A percentile compares a stretch with the other conserved stretches of the same genome.
These are phyloP conservation scores for Proterorhinus semilunaris DNA, from an alignment of 2,113 vertebrate genomes.

Conservation along the genomic window DNA sequence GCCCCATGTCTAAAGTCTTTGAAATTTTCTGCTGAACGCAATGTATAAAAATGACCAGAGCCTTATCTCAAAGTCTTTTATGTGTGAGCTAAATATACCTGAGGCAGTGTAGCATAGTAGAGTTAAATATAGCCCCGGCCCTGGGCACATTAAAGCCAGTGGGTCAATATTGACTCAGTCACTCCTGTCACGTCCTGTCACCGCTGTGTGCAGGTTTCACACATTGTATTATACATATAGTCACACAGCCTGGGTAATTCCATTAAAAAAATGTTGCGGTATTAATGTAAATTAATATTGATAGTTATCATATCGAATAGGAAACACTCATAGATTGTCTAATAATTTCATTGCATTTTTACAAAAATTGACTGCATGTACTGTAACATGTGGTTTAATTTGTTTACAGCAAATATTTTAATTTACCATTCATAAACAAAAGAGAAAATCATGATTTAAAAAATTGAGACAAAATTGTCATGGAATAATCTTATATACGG, in stretches of 20 bases:
- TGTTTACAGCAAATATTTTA: no score
- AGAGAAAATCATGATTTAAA: background rate
- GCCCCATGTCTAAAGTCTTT: slow-evolving; percentile 21
- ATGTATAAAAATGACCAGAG: slow-evolving; percentile 13
- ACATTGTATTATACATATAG: background rate
- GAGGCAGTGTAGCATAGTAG: slow-evolving; percentile 28
- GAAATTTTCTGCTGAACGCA: slow-evolving; percentile 12
- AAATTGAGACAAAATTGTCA: background rate
- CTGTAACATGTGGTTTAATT: no score
- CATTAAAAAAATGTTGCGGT: background rate
- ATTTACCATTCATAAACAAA: background rate
- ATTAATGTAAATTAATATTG: background rate
- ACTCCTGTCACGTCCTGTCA: slow-evolving; percentile 51
- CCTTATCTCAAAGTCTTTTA: slow-evolving; percentile 36
- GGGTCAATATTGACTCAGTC: slow-evolving; percentile 73
- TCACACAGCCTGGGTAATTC: background rate
- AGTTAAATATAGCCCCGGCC: slow-evolving; percentile 58
- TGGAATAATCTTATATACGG: background rate
- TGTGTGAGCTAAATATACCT: slow-evolving; percentile 55
- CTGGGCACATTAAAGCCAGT: slow-evolving; percentile 44
- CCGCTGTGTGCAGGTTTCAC: slow-evolving; percentile 8
- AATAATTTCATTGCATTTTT: background rate
- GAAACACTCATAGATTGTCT: no score
- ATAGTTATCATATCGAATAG: no score
- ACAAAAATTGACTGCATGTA: no score